These are phyloP conservation scores for Kryptopterus vitreolus DNA, from an alignment of 2,797 vertebrate species.

Conservation along the genomic window DNA sequence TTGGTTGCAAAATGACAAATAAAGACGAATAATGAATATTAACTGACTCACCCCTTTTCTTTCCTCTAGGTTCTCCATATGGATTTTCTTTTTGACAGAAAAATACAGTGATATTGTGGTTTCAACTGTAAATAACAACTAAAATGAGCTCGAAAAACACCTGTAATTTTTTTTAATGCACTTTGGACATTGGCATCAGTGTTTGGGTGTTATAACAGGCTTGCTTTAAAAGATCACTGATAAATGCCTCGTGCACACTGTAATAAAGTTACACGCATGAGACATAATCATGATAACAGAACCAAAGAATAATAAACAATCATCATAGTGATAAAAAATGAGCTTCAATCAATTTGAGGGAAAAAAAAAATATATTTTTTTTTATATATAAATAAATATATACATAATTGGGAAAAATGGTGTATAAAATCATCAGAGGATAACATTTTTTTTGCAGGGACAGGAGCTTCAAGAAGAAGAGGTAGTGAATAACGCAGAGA, in stretches of 20 bases:
- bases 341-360: neutral
- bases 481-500: constrained; percentile 81
- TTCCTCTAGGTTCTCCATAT: constrained; percentile 50
- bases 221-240: constrained; percentile 14
- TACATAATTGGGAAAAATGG: neutral
- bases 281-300: constrained; percentile 1
- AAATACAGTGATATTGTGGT: constrained; percentile 41
- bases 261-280: constrained; percentile 20
- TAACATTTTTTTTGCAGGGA: neutral
- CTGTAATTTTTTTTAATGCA: constrained; percentile 19
- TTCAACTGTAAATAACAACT: neutral
- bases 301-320: neutral
- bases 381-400: too few relatives aligned
- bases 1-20: neutral
- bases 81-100: constrained; percentile 50
- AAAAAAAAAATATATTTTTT: too few relatives aligned
- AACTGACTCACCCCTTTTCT: constrained; percentile 70
- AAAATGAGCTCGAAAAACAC: neutral
- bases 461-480: constrained; percentile 57
- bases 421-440: too few relatives aligned
- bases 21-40: neutral
- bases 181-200: constrained; percentile 53
- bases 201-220: neutral
- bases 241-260: neutral
- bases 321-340: neutral